A percentile compares a stretch with the other conserved stretches of the same genome.
Evolutionary conservation across 2,113 vertebrate species (phyloP).

Genomic region (western clawed frog (Xenopus tropicalis)): DNA sequence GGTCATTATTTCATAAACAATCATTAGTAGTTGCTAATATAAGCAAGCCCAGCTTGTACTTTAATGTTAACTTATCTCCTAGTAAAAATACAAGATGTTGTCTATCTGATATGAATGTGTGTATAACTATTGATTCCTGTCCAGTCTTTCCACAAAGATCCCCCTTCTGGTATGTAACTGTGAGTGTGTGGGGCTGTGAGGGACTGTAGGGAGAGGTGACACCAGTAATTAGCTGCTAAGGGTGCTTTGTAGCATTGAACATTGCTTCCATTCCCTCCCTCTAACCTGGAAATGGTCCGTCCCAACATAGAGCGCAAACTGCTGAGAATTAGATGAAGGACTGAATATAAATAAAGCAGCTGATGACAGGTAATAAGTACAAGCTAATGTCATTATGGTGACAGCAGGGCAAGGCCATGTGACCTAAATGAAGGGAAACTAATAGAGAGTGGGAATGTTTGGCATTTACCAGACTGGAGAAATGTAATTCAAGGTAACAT

Average conservation of each 20-base stretch:
- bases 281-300: background rate
- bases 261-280: background rate
- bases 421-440: background rate
- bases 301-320: background rate
- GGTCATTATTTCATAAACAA: too few species aligned
- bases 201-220: slow-evolving; percentile 1
- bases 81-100: too few species aligned
- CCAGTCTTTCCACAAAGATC: too few species aligned
- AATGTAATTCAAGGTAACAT: background rate
- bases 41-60: too few species aligned
- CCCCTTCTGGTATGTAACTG: background rate
- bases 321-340: background rate
- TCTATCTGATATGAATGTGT: too few species aligned
- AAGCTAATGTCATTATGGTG: background rate
- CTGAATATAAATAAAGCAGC: background rate
- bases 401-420: background rate
- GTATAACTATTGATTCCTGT: too few species aligned
- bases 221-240: background rate
- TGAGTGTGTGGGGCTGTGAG: background rate
- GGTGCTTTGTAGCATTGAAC: background rate
- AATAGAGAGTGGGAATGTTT: background rate
- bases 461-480: background rate
- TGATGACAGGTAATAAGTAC: background rate
- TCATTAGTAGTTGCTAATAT: too few species aligned
- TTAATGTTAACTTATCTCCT: too few species aligned